These are phyloP conservation scores for Menura novaehollandiae DNA, from an alignment of 2,113 vertebrate species.

Conservation along the genomic window DNA sequence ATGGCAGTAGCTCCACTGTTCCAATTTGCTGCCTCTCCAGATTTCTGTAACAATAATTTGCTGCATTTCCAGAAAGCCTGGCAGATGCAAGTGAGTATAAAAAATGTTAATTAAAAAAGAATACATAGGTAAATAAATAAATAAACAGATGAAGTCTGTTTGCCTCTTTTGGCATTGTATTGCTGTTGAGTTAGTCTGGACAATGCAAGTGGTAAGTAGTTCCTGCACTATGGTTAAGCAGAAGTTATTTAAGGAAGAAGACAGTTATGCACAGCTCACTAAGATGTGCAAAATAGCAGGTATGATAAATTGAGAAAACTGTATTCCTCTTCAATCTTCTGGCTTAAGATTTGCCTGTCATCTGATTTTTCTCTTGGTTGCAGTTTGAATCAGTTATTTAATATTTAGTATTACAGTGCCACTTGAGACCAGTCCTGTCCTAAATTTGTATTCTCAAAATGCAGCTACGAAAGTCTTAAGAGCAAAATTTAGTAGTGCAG, in stretches of 20 bases:
- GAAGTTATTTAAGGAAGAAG: neutral
- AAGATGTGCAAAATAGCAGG: neutral
- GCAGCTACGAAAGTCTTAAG: slow-evolving; percentile 20
- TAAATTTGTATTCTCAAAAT: slow-evolving; percentile 37
- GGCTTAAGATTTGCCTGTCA: slow-evolving; percentile 18
- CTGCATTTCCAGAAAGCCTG: neutral
- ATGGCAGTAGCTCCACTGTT: neutral
- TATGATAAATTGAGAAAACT: neutral
- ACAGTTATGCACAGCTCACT: neutral
- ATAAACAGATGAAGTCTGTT: neutral
- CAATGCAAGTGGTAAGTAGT: neutral
- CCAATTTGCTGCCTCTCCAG: neutral
- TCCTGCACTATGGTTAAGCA: neutral
- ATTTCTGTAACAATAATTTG: neutral
- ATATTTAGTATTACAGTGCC: slow-evolving; percentile 58
- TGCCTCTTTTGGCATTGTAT: neutral
- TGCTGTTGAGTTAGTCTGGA: neutral
- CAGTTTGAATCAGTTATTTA: slow-evolving; percentile 52
- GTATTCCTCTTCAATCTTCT: slow-evolving; percentile 22
- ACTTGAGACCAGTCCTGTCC: slow-evolving; percentile 32
- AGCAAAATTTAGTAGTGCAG: slow-evolving; percentile 49
- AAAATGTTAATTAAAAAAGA: neutral
- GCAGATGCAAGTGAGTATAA: neutral
- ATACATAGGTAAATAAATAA: neutral
- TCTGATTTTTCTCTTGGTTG: slow-evolving; percentile 41